Base-by-base conservation (phyloP, 1,140 invertebrate species). In the Branchinecta lindahli region DNA sequence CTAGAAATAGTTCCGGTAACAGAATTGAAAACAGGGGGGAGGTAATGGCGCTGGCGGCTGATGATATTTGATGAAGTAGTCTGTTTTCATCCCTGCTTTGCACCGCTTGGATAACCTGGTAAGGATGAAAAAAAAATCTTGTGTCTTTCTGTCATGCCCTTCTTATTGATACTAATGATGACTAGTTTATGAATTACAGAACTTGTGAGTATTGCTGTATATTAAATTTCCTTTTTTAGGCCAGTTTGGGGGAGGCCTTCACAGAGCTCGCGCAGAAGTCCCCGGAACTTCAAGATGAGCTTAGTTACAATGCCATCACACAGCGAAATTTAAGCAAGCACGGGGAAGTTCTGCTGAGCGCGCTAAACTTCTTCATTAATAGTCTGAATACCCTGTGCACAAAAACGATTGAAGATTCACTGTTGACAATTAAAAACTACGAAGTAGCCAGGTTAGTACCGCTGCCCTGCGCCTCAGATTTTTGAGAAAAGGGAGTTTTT, bases 341-440 rank as follows among this genome's bases (percentile, higher is more conserved):
- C 81, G 94, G 94, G 20, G 94, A 97, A 82, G 87, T 89, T 71
- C 80, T 98, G 66, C 80, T 96, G 74, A 87, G 88, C 72, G 94
- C 93, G 71, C 83, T 98, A 73, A 94, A 96, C 81, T 96, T 96
- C 82, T 97, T 98, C 81, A 92, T 92, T 75, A 94, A 91, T 67
- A 93, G 92, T 66, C 88, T 98, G 10, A 92, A 92, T 79, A 98
- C 95, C 47, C 82, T 98, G 74, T 94, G 92, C 79, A 91, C 94
- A 80, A 96, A 96, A 82, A 96, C 93, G 44, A 97, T 98, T 77
- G 94, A 96, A 80, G 94, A 97, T 78, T 96, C 94, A 0, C 82
- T 98, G 74, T 83, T 94, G 70, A 97, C 94, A 68, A 88, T 97
- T 74, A 85, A 90, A 76, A 89, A 92, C 77, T 97, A 95, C 80